These are phyloP conservation scores for Casuarius casuarius DNA, from an alignment of 2,113 vertebrate species.

Conservation along the genomic window DNA sequence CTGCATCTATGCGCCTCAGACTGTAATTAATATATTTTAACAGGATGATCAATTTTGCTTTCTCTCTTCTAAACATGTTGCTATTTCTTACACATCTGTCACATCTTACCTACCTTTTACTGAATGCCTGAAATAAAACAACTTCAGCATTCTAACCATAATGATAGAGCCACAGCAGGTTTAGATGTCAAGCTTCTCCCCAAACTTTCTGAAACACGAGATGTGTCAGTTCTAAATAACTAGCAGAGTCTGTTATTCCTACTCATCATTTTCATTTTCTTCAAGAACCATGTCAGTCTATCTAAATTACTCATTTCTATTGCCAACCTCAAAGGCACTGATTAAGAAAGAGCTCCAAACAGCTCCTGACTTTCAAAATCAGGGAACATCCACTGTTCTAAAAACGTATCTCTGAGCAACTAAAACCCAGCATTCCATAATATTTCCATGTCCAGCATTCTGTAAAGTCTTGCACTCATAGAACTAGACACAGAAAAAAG, in stretches of 20 bases:
- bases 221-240: background rate
- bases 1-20: background rate
- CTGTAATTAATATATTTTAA: conserved; percentile 24
- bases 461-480: background rate
- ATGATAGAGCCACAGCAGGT: background rate
- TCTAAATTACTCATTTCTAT: background rate
- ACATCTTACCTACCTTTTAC: background rate
- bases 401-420: background rate
- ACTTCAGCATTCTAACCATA: background rate
- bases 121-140: conserved; percentile 27
- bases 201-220: background rate
- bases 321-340: background rate
- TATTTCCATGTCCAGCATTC: background rate
- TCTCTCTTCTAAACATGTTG: background rate
- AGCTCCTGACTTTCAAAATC: background rate
- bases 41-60: background rate
- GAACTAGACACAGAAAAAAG: background rate
- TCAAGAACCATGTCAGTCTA: background rate
- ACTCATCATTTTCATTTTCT: background rate
- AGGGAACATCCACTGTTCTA: background rate
- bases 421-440: background rate
- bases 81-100: conserved; percentile 7
- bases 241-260: background rate
- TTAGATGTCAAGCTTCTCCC: background rate
- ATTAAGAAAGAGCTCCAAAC: background rate